Percentiles rank a stretch among this genome's conserved stretches.
Evolutionary conservation across 2,113 vertebrate genomes (phyloP).

Genomic region (Dinomys branickii): DNA sequence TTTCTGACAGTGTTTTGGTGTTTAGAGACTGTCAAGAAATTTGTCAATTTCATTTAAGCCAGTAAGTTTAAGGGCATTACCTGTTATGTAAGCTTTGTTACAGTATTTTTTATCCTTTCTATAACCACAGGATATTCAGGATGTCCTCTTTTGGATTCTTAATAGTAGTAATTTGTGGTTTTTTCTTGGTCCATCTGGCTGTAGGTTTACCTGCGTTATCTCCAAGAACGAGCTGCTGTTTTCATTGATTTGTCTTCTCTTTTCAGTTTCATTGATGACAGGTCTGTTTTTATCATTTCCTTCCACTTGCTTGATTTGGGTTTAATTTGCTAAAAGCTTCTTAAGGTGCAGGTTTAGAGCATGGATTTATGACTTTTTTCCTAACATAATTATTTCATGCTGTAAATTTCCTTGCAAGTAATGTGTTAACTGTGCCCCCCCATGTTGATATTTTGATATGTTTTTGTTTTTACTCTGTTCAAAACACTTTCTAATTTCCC

Average conservation of each 20-base stretch:
- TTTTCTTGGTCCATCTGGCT: background rate
- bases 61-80: constrained; percentile 9
- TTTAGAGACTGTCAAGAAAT: background rate
- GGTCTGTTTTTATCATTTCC: background rate
- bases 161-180: background rate
- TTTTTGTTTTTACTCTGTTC: constrained; percentile 37
- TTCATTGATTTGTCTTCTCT: background rate
- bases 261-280: background rate
- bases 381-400: background rate
- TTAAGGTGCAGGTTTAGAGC: background rate
- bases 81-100: background rate
- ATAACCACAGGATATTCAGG: background rate
- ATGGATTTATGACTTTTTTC: background rate
- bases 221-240: background rate
- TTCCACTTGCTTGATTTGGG: background rate
- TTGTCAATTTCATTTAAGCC: background rate
- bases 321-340: background rate
- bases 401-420: background rate
- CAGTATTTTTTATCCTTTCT: background rate
- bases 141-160: background rate
- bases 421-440: background rate
- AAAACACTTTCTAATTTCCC: background rate
- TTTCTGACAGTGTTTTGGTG: background rate
- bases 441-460: background rate
- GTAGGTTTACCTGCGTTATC: background rate